Base-by-base conservation (phyloP, 2,888 invertebrate genomes). In the Drosophila algonquin region DNA sequence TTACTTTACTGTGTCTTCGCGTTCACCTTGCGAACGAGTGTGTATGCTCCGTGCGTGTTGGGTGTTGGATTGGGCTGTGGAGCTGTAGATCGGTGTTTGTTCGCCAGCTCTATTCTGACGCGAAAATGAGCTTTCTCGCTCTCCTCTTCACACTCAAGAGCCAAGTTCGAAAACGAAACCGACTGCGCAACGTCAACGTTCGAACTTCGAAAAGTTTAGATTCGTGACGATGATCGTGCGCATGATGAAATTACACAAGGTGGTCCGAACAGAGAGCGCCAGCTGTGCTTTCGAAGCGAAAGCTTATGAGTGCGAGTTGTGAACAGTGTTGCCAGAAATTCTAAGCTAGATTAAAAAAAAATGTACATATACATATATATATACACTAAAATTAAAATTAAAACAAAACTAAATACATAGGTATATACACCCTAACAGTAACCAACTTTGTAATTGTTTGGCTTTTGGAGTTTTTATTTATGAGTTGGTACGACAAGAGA, bases 121-220 rank as follows among this genome's bases (percentile, higher is more conserved):
- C 30, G 7, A 82, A 75, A 87, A 84, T 79, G 72, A 76, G 30
- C 30, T 30, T 30, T 30, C 8, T 8, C 30, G 30, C 30, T 30
- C 30, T 30, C 7, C 30, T 30, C 30, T 30, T 30, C 30, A 30
- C 30, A 30, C 30, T 30, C 30, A 30, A 30, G 30, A 30, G 30
- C 30, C 30, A 2, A 30, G 30, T 30, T 30, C 30, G 30, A 30
- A 30, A 8, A 8, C 30, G 30, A 84, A 84, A 87, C 83, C 87
- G 87, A 84, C 79, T 84, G 82, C 81, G 87, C 80, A 60, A 75
- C 54, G 47, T 77, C 75, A 63, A 63, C 62, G 77, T 80, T 77
- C 82, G 77, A 73, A 84, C 81, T 84, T 81, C 82, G 84, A 84
- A 82, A 81, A 77, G 79, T 76, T 79, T 65, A 61, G 65, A 72